Evolutionary conservation across 2,797 vertebrate genomes (phyloP), one percentile per base, ranked within the genome.

Genomic region (Melanotaenia parkinsoni): DNA sequence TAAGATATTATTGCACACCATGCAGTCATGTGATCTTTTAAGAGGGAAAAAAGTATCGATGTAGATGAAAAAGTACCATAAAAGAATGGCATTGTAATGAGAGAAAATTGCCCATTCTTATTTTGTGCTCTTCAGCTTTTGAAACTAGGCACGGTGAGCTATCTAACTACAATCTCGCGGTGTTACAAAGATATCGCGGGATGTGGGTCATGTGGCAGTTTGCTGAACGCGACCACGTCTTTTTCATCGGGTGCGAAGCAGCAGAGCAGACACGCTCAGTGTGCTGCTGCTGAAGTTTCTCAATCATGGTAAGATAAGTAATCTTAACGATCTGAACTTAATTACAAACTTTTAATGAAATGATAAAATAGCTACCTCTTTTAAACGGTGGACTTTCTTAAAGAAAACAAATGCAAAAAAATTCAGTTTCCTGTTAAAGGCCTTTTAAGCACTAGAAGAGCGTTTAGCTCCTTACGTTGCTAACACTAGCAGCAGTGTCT

Each of bases 291-390:
- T 45, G 1, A 87, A 0, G 80, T 56, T 72, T 8, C 5, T 0
- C 1, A 18, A 87, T 38, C 63, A 93, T 93, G 92, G 92, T 93
- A 79, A 88, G 87, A 58, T 0, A 47, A 45, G 0, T 1, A 0
- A 0, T 1, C 0, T 3, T 58, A 9, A 2, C 0, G 24, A 16
- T 8, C 4, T 13, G 2, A 11, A 0, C 0, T 1, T n/a, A 0
- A 0, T 20, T 37, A 6, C 0, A 16, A 1, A 43, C 1, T 13
- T 22, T 54, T 40, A 0, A 0, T 14, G 33, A 0, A 54, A 47
- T 1, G 1, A 2, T n/a, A 3, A 2, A 11, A 6, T 0, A 0
- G 0, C 11, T 1, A 0, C 0, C 1, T 63, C 0, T 14, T 37
- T 26, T 4, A 18, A 0, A 1, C 0, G 2, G 14, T 0, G 0